Base-by-base conservation (phyloP, 1,140 invertebrate genomes). In the Orius insidiosus region DNA sequence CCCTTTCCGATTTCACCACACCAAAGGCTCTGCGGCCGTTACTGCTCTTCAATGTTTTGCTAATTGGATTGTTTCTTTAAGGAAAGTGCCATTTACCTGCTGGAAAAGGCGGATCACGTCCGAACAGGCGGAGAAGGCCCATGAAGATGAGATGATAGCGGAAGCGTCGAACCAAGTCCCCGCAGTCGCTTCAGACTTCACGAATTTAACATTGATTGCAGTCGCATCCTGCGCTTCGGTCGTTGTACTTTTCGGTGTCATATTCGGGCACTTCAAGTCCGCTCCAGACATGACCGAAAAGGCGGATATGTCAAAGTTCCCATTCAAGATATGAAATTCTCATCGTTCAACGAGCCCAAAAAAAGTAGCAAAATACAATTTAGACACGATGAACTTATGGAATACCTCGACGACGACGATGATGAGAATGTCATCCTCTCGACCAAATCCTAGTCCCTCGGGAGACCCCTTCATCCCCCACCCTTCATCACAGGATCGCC, bases 261-360 rank as follows among this genome's bases (percentile, higher is more conserved):
- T 80, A 52, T 78, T 80, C 60, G 64, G 75, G 66, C 72, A 15
- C 58, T 80, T 52, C 78, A 80, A 70, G 77, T 80, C 58, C 52
- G 60, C 51, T 40, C 16, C n/a, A n/a, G n/a, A 24, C 40, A 44
- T 13, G 37, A 46, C 5, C 3, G 38, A 10, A 8, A 32, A 32
- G 11, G 46, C 16, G 34, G 36, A 15, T 48, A 48, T 14, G 42
- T 39, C 14, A 41, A 48, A 48, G 46, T 48, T 34, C 46, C 46
- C 6, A 32, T 42, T 18, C 39, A 31, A 30, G 39, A 48, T 8
- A 41, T 48, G 36, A 48, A 40, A 35, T 48, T 48, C 33, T 16
- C 46, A 10, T 35, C 46, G 11, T 35, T 48, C 15, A 15, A 32
- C 14, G 46, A 48, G 19, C 30, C 39, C 10, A 38, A 48, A 9